Evolutionary conservation across 2,888 invertebrate species (phyloP), one percentile per base, ranked within the genome.

Genomic region (Smittia aterrima): DNA sequence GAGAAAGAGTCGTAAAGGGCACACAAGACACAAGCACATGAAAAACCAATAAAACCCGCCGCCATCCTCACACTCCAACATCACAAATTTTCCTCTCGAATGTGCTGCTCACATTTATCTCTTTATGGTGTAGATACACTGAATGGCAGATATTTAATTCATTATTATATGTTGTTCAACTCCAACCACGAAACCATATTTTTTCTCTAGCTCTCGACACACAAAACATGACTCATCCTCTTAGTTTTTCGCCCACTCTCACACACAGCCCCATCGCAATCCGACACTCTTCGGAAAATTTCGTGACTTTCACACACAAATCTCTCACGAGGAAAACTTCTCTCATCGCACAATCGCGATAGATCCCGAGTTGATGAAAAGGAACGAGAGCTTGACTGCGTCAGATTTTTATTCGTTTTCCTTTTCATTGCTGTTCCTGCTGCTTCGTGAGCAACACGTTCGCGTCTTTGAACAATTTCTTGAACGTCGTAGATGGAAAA

Each of bases 111-210:
- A 68, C 68, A 68, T 68, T 68, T 68, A 68, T 68, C 68, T 68
- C 47, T 68, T 68, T 68, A 68, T 68, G 68, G 68, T 53, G 68
- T 68, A 68, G 68, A 68, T 68, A 71, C 71, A 71, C 58, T 71
- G 71, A 71, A 71, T 71, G 71, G 71, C 54, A 71, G 54, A 71
- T 71, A 71, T 71, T 71, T 71, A 71, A 71, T 71, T 71, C 71
- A 71, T 71, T 71, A 71, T 71, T 71, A 71, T 71, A 71, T 58
- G 71, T 71, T 71, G 71, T 58, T 71, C 58, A 54, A 54, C 32
- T 38, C 71, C 71, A 54, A 71, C 47, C 68, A 68, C 68, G 24
- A 18, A 68, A 68, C 68, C 68, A 68, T 68, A 41, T 68, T 68
- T 68, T 68, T 68, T 47, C 53, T 32, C 47, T 24, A 47, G 24